Evolutionary conservation across 2,888 invertebrate species (phyloP).

Genomic region (Thelaira solivaga): DNA sequence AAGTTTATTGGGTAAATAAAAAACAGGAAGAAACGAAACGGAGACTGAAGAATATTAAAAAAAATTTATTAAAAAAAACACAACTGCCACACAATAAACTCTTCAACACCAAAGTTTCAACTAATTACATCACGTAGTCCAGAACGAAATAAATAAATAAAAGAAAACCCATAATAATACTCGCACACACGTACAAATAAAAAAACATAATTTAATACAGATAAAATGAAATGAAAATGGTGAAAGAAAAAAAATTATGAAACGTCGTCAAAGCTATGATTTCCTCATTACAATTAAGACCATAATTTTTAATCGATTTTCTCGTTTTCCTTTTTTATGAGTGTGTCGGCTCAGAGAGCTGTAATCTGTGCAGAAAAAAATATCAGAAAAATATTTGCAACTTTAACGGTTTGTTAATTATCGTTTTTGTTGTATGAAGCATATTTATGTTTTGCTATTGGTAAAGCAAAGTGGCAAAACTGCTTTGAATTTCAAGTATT

Average conservation of each 20-base stretch:
- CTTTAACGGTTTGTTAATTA: constrained; percentile 56
- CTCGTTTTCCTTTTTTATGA: neutral
- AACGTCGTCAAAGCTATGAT: constrained; percentile 18
- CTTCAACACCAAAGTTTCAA: constrained; percentile 28
- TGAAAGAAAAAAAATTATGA: neutral
- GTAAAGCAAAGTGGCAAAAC: constrained; percentile 41
- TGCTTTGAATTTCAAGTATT: constrained; percentile 46
- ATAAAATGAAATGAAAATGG: neutral
- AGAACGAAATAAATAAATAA: neutral
- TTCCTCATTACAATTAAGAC: constrained; percentile 39
- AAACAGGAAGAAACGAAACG: too few species aligned
- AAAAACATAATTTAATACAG: neutral
- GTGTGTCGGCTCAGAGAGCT: neutral
- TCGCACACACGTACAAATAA: neutral
- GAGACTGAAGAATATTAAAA: too few species aligned
- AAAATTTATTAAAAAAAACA: neutral
- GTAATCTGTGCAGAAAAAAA: constrained; percentile 13
- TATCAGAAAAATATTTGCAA: constrained; percentile 15
- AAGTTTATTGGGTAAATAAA: too few species aligned
- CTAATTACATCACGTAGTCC: constrained; percentile 57
- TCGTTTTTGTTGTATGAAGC: constrained; percentile 13
- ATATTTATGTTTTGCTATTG: neutral
- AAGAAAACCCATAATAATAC: neutral
- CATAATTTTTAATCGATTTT: constrained; percentile 52
- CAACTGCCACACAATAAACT: constrained; percentile 16